Base-by-base conservation (phyloP, 23 tunicate genomes). In the Corella eumyota region DNA sequence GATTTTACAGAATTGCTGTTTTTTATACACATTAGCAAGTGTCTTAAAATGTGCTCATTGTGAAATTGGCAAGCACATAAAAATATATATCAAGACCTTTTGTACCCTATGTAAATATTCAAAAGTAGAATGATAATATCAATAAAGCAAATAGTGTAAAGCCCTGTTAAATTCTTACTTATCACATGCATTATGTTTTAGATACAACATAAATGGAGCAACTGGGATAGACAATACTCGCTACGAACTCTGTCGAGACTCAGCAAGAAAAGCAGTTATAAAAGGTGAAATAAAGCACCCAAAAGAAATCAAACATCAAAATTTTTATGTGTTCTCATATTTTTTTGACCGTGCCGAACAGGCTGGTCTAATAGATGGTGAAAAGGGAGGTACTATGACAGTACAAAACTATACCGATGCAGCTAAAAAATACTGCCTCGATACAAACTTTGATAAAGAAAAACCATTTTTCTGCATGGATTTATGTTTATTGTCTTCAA, bases 331-430 rank as follows among this genome's bases (percentile, higher is more conserved):
- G 29, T 78, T 85, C 49, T 85, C 95, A 6, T 85, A 85, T 49
- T 77, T 69, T 53, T 85, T 85, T 65, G 95, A 85, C 64, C 77
- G 78, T 6, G 95, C 95, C 22, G 68, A 64, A 4, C 58, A 78
- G 33, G 50, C 45, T 27, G 60, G 74, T 28, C 34, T 85, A 2
- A 71, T 85, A n/a, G 81, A 85, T 56, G 73, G 47, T 22, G 69
- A 68, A 21, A 50, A 76, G 20, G 95, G 95, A n/a, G 95, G 95
- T 5, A 47, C 32, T 0, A 33, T 85, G 6, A 48, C 71, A 29
- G 79, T 77, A 11, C 47, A 47, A 70, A 30, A 63, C 6, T 85
- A 61, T 47, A 36, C 48, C 5, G 66, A 70, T 19, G 71, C 85
- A 17, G 85, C 95, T 7, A 36, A 54, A 20, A 63, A 65, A 11